Conservation (phyloP, 2,888 invertebrate species). For the Lithosia quadra region DNA sequence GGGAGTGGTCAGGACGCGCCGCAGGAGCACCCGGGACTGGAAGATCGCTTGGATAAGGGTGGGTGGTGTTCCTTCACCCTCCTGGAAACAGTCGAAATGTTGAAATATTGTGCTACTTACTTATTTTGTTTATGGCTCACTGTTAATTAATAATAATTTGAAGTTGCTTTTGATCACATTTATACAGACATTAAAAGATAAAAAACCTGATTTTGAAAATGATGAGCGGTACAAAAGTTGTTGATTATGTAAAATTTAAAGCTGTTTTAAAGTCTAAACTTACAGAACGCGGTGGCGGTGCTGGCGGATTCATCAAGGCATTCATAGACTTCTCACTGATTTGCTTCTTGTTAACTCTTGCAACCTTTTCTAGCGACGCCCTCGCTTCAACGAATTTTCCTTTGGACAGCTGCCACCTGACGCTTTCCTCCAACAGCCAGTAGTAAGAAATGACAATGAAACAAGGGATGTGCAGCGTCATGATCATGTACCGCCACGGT, state of each 20-base stretch:
- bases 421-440: slow-evolving; percentile 88
- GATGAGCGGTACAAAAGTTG: no score
- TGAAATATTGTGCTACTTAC: slow-evolving; percentile 75
- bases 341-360: slow-evolving; percentile 87
- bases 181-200: no score
- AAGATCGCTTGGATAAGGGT: slow-evolving; percentile 70
- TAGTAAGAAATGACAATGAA: slow-evolving; percentile 89
- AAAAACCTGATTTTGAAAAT: no score
- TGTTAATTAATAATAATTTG: no score
- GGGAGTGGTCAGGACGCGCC: slow-evolving; percentile 89
- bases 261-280: not conserved
- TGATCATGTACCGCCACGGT: slow-evolving; percentile 89
- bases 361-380: slow-evolving; percentile 87
- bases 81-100: slow-evolving; percentile 32
- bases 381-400: slow-evolving; percentile 88
- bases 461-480: slow-evolving; percentile 89
- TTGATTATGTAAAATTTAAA: not conserved
- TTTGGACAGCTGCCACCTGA: slow-evolving; percentile 91
- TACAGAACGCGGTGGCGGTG: slow-evolving; percentile 34
- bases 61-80: slow-evolving; percentile 3
- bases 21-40: slow-evolving; percentile 81
- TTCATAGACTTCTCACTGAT: slow-evolving; percentile 84
- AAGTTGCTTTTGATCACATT: no score
- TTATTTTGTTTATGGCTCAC: no score
- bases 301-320: slow-evolving; percentile 76